phyloP scores from a whole-genome alignment of 2,113 vertebrate species.

The Diglossa brunneiventris region DNA sequence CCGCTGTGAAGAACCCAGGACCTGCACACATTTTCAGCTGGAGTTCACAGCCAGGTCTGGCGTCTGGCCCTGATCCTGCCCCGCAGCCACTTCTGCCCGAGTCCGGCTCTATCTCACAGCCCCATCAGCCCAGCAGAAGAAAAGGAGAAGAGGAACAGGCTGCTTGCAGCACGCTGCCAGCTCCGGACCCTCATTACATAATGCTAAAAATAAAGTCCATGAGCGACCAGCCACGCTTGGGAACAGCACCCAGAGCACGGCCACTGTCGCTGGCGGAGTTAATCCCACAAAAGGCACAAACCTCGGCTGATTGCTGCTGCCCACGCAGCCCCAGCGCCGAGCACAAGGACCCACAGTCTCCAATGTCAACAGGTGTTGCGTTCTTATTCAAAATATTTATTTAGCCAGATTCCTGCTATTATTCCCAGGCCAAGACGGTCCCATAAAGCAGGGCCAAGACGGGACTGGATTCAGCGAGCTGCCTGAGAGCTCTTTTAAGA shows the following conservation, averaged over 20 bases:
- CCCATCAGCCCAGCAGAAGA: accelerated
- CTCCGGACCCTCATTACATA: neutral
- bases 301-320: neutral
- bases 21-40: neutral
- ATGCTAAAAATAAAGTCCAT: neutral
- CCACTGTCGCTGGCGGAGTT: accelerated
- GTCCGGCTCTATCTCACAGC: neutral
- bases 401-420: neutral
- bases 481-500: constrained; percentile 33
- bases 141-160: constrained; percentile 37
- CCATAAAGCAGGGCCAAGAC: constrained; percentile 20
- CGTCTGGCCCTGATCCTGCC: neutral
- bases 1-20: neutral
- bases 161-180: neutral
- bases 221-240: neutral
- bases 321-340: neutral
- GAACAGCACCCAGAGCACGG: accelerated
- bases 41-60: neutral
- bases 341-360: constrained; percentile 6
- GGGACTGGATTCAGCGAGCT: constrained; percentile 21
- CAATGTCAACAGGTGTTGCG: constrained; percentile 27
- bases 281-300: neutral
- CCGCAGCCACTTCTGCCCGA: neutral
- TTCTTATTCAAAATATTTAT: constrained; percentile 31
- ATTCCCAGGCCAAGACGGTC: constrained; percentile 9